Evolutionary conservation across 2,113 vertebrate genomes (phyloP).

Genomic region (Prinia subflava): DNA sequence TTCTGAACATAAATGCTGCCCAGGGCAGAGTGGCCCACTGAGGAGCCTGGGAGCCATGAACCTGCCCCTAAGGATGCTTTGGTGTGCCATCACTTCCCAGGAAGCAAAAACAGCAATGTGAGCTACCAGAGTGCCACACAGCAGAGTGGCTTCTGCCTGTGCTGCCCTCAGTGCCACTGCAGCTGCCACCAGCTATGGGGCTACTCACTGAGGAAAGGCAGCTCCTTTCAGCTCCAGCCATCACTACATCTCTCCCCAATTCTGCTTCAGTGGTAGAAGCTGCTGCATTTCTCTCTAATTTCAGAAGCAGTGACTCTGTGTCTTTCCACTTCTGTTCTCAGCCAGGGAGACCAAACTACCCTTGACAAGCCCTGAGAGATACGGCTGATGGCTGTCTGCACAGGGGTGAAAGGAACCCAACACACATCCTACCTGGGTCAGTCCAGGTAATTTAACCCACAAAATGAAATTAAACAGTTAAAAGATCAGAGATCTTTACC

Average conservation of each 20-base stretch:
- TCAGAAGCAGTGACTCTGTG: background rate
- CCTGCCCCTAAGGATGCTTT: fast-evolving
- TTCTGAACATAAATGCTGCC: background rate
- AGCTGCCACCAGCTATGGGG: background rate
- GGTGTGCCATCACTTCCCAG: background rate
- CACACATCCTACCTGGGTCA: background rate
- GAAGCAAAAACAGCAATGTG: background rate
- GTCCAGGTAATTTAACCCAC: background rate
- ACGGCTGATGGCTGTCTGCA: background rate
- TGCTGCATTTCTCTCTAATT: background rate
- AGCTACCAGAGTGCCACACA: background rate
- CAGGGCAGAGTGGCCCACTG: background rate
- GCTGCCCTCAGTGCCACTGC: background rate
- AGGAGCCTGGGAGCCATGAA: background rate
- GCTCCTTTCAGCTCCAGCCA: background rate
- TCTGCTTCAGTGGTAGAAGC: background rate
- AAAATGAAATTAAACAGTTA: background rate
- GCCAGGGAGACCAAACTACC: background rate
- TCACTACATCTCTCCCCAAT: background rate
- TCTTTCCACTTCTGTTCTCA: background rate
- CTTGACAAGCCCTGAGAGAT: background rate
- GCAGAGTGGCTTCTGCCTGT: background rate
- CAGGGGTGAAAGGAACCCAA: background rate
- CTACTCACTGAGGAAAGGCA: background rate
- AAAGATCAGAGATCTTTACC: constrained; percentile 72